Evolutionary conservation across 2,888 invertebrate species (phyloP), one percentile per base, ranked within the genome.

Genomic region (Himalopsyche japonica): DNA sequence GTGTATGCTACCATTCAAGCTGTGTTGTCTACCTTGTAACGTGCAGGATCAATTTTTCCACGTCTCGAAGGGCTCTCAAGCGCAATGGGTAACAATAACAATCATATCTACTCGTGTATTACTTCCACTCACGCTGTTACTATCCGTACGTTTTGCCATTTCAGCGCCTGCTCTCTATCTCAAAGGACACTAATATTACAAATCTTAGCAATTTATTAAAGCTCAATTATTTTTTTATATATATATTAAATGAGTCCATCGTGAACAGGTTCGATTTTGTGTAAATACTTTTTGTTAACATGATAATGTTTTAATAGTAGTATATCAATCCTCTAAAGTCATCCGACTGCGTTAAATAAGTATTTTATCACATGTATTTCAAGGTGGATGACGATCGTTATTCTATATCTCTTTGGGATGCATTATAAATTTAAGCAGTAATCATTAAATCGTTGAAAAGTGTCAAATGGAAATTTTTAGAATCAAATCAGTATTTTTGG

Each of bases 121-220:
- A 57, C 15, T 70, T 70, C 12, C 70, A 70, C 70, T 30, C 70
- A 30, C 27, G 27, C 70, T 27, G 5, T 30, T 70, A 70, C 27
- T 70, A 27, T 70, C 27, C 70, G 30, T 70, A 30, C 70, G 30
- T 70, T 70, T 20, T 15, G 70, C 30, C 70, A 70, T 70, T 70
- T 30, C 15, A 70, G 30, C 70, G 30, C 27, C 24, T 30, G 70
- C 27, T 70, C 27, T 70, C 20, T 70, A 70, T 70, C 27, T 43
- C 70, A 70, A 70, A 70, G 20, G 70, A 30, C 70, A 70, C 27
- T 70, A 57, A 84, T 57, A 82, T 79, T 85, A 84, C 70, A 86
- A 83, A 86, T 78, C 86, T 86, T 86, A 86, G 86, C 86, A 85
- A 64, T 85, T 83, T 86, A 85, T 86, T 86, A 86, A 86, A 86